A percentile compares a stretch with the other conserved stretches of the same genome.
Conservation (phyloP, 2,797 vertebrate genomes). For the Pempheris klunzingeri region DNA sequence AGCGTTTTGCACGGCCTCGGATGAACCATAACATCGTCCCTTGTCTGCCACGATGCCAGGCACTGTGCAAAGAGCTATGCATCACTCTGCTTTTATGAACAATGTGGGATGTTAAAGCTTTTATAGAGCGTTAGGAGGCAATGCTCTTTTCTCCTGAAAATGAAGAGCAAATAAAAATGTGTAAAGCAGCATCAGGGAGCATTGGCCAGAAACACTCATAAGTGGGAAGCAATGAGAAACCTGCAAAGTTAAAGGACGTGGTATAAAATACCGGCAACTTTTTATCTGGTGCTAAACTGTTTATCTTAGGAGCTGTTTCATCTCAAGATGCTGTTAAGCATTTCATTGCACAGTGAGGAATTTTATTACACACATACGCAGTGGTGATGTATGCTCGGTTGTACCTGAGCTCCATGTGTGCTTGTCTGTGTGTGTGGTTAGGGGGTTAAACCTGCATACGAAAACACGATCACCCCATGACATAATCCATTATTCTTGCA, state of each 20-base stretch:
- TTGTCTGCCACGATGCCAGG: conserved; percentile 26
- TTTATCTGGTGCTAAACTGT: conserved; percentile 69
- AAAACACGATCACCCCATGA: conserved; percentile 59
- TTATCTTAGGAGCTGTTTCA: conserved; percentile 64
- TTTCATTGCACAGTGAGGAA: conserved; percentile 59
- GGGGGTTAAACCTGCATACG: conserved; percentile 42
- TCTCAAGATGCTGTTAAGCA: conserved; percentile 55
- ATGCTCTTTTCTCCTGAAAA: conserved; percentile 65
- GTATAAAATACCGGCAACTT: conserved; percentile 54
- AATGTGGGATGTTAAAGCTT: conserved; percentile 66
- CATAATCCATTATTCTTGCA: conserved; percentile 66
- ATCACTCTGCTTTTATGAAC: conserved; percentile 69
- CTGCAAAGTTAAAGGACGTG: conserved; percentile 50
- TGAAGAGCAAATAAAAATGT: conserved; percentile 69
- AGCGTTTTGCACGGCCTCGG: conserved; percentile 44
- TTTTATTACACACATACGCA: conserved; percentile 57
- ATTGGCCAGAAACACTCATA: conserved; percentile 40
- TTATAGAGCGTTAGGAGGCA: conserved; percentile 67
- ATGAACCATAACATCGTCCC: conserved; percentile 50
- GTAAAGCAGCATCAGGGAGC: conserved; percentile 46
- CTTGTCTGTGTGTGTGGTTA: conserved; percentile 22
- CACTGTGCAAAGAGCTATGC: conserved; percentile 31
- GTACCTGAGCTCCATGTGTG: conserved; percentile 23
- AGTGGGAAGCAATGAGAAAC: conserved; percentile 48
- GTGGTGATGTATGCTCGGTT: conserved; percentile 21